These are phyloP conservation scores for Tupaia chinensis DNA, from an alignment of 2,113 vertebrate genomes.

Conservation along the genomic window DNA sequence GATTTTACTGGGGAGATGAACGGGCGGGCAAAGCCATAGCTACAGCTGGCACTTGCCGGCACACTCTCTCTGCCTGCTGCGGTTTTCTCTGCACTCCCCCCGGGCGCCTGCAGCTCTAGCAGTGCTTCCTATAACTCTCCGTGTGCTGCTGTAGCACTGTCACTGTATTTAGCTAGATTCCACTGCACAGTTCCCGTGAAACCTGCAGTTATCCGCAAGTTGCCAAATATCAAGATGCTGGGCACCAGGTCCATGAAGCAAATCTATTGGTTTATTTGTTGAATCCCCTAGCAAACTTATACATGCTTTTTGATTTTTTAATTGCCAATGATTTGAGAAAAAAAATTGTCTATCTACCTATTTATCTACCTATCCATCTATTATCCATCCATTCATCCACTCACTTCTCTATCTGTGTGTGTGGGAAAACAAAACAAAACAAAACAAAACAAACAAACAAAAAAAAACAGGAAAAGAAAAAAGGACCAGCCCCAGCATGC, in stretches of 20 bases:
- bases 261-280: not conserved
- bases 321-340: not conserved
- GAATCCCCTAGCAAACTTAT: not conserved
- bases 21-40: not conserved
- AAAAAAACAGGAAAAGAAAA: too few relatives aligned
- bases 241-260: not conserved
- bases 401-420: too few relatives aligned
- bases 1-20: not conserved
- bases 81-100: not conserved
- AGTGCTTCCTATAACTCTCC: fast-evolving
- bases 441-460: too few relatives aligned
- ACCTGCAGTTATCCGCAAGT: not conserved
- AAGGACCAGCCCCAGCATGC: too few relatives aligned
- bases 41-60: not conserved
- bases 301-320: not conserved
- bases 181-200: not conserved
- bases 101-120: not conserved
- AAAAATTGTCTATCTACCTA: not conserved
- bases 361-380: not conserved
- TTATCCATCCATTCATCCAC: too few relatives aligned
- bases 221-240: not conserved
- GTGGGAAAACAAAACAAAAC: too few relatives aligned
- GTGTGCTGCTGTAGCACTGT: too few relatives aligned
- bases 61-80: too few relatives aligned
- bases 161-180: not conserved